Percentiles rank a stretch among this genome's conserved stretches.
Evolutionary conservation across 92 coral and sea anemone species (phyloP).

Genomic region (Epizoanthus illoricatus): DNA sequence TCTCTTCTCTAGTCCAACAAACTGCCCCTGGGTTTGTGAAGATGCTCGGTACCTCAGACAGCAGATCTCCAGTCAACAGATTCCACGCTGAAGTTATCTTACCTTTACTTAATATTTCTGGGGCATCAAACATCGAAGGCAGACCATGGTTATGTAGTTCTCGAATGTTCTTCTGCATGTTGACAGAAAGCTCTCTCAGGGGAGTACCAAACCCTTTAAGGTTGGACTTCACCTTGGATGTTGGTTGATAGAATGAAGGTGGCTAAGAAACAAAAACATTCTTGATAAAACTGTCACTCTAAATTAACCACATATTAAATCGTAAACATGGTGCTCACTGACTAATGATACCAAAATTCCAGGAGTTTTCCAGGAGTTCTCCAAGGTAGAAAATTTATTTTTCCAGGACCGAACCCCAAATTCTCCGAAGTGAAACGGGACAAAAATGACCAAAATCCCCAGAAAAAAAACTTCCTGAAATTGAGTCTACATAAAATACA

Average conservation of each 20-base stretch:
- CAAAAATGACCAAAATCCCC: too few species aligned
- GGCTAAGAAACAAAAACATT: slow-evolving; percentile 2
- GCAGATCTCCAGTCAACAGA: not conserved
- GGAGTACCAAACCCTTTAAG: slow-evolving; percentile 56
- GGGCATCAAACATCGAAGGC: slow-evolving; percentile 51
- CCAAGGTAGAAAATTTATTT: too few species aligned
- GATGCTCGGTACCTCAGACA: not conserved
- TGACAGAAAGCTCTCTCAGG: slow-evolving; percentile 63
- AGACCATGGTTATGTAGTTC: slow-evolving; percentile 40
- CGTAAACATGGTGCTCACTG: too few species aligned
- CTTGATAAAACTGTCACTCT: too few species aligned
- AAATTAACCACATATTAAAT: too few species aligned
- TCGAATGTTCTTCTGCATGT: slow-evolving; percentile 23
- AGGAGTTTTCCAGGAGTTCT: too few species aligned
- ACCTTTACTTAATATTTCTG: slow-evolving; percentile 44
- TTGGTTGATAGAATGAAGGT: not conserved
- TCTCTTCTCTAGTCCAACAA: not conserved
- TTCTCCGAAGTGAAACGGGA: too few species aligned
- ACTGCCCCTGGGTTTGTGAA: too few species aligned
- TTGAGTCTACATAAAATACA: too few species aligned
- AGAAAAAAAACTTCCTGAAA: too few species aligned
- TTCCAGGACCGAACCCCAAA: too few species aligned
- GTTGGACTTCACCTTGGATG: not conserved
- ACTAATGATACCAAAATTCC: too few species aligned
- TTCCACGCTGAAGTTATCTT: not conserved